These are phyloP conservation scores for Magallana gigas DNA, from an alignment of 1,140 invertebrate species.

Conservation along the genomic window DNA sequence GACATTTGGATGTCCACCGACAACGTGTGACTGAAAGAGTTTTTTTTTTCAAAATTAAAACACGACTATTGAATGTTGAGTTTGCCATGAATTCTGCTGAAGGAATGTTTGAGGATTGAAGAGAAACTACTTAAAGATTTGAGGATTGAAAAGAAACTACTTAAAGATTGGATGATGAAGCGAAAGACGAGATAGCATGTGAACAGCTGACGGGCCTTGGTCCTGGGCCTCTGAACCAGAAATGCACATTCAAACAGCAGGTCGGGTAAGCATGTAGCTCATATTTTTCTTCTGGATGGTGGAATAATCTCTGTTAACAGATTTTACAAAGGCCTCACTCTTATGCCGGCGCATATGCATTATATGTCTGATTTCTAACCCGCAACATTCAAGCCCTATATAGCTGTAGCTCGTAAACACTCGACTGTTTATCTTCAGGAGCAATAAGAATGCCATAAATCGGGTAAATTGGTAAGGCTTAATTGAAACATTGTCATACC, in stretches of 20 bases:
- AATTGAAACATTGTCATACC: slow-evolving; percentile 28
- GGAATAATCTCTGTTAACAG: background rate
- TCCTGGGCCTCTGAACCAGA: background rate
- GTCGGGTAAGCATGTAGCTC: background rate
- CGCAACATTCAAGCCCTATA: slow-evolving; percentile 37
- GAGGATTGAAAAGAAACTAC: too few species aligned
- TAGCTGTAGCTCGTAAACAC: slow-evolving; percentile 39
- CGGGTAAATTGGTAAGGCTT: slow-evolving; percentile 42
- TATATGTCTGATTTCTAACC: slow-evolving; percentile 47
- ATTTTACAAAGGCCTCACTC: slow-evolving; percentile 48
- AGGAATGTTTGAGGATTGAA: background rate
- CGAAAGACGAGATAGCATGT: background rate
- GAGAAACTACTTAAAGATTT: background rate
- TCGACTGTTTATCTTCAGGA: slow-evolving; percentile 42
- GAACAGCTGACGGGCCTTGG: background rate
- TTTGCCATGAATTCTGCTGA: slow-evolving; percentile 9
- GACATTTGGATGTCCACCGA: background rate
- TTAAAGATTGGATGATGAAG: background rate
- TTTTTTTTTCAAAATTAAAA: slow-evolving; percentile 12
- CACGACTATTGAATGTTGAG: background rate
- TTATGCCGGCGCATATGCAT: slow-evolving; percentile 52
- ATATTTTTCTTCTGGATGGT: background rate
- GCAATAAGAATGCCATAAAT: slow-evolving; percentile 48
- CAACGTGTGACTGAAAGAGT: background rate
- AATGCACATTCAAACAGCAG: background rate